These are phyloP conservation scores for Xenotilapia caudafasciata DNA, from an alignment of 2,113 vertebrate genomes.

Conservation along the genomic window DNA sequence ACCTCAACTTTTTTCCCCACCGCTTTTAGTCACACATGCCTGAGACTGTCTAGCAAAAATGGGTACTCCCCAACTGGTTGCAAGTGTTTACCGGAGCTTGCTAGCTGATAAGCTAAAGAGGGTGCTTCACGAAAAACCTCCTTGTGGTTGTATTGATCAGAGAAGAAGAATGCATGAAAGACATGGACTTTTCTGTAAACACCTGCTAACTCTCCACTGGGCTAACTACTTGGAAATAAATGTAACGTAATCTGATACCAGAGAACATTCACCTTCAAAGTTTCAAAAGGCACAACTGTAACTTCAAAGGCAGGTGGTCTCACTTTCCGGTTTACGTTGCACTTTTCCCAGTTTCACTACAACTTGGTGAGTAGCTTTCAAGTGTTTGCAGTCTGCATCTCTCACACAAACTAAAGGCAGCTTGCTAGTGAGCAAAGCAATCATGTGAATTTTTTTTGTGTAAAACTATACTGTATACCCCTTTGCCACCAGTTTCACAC, in stretches of 20 bases:
- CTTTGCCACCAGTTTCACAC: not conserved
- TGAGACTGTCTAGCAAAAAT: not conserved
- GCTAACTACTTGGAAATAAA: not conserved
- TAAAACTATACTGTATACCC: not conserved
- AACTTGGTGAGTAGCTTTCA: not conserved
- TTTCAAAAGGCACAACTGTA: not conserved
- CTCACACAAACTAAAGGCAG: not conserved
- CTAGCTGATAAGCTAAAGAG: not conserved
- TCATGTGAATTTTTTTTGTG: not conserved
- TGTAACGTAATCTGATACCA: not conserved
- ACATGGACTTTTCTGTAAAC: not conserved
- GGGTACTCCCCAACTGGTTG: not conserved
- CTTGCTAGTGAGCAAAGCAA: not conserved
- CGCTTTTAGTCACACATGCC: not conserved
- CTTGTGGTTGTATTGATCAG: not conserved
- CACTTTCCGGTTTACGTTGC: rapidly evolving
- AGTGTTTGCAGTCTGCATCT: not conserved
- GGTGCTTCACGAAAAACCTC: not conserved
- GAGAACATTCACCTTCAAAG: not conserved
- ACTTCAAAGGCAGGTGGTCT: not conserved
- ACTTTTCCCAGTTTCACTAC: not conserved
- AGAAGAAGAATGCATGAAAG: not conserved
- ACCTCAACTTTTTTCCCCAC: not conserved
- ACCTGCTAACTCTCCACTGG: not conserved
- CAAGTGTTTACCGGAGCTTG: not conserved